Percentiles rank a stretch among this genome's conserved stretches.
Evolutionary conservation across 1,140 invertebrate species (phyloP).

Genomic region (Zaprionus gabonicus): DNA sequence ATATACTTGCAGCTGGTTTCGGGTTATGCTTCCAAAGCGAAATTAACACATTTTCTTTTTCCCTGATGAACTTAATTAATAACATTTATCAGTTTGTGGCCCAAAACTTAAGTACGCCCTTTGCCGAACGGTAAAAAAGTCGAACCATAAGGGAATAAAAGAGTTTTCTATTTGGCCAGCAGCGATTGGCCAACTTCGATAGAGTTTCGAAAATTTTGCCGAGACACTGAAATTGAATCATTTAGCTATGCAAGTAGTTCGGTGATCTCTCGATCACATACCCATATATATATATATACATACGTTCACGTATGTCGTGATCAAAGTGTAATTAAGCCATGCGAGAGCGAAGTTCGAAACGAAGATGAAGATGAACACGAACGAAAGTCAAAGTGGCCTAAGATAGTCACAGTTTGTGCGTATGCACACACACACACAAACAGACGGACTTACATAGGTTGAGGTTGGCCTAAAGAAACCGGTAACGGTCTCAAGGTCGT

Average conservation of each 20-base stretch:
- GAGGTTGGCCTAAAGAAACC: slow-evolving; percentile 62
- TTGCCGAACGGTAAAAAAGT: neutral
- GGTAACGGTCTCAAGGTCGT: slow-evolving; percentile 79
- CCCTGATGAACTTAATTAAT: neutral
- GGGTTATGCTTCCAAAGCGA: neutral
- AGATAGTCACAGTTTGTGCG: slow-evolving; percentile 35
- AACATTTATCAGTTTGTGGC: neutral
- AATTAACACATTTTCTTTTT: neutral
- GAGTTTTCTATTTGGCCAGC: neutral
- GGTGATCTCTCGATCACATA: slow-evolving; percentile 6
- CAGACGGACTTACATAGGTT: neutral
- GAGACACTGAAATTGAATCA: slow-evolving; percentile 7
- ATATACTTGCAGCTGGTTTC: neutral
- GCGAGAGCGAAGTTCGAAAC: neutral
- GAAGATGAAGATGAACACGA: slow-evolving; percentile 38
- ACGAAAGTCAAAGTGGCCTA: slow-evolving; percentile 33
- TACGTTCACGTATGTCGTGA: slow-evolving; percentile 13
- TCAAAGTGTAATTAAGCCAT: neutral
- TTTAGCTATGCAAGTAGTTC: slow-evolving; percentile 7
- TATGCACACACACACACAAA: slow-evolving; percentile 12
- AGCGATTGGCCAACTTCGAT: slow-evolving; percentile 1
- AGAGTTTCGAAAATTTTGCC: slow-evolving; percentile 10
- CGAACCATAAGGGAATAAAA: neutral
- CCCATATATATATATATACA: neutral
- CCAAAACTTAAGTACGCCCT: neutral